A percentile compares a stretch with the other conserved stretches of the same genome.
phyloP scores from a whole-genome alignment of 2,113 vertebrate genomes.

The Caretta caretta region DNA sequence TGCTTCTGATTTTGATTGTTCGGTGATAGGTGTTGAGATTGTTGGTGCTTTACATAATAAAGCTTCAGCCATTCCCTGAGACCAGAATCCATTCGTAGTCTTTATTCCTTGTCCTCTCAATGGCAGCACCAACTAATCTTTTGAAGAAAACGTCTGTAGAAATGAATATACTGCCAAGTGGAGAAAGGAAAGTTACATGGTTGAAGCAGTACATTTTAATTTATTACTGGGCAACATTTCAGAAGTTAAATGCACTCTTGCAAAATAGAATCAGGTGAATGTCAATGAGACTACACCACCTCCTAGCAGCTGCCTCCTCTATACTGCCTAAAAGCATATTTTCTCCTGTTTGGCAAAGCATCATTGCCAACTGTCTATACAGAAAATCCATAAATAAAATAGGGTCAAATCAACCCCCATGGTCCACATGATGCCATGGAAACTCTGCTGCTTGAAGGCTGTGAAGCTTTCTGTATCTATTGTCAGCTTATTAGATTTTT shows the following conservation, averaged over 20 bases:
- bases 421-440: background rate
- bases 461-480: background rate
- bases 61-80: background rate
- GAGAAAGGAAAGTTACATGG: background rate
- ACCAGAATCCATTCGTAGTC: background rate
- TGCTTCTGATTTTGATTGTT: background rate
- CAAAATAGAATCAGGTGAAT: conserved; percentile 15
- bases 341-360: background rate
- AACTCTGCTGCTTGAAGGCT: conserved; percentile 3
- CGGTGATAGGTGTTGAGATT: background rate
- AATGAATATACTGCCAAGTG: background rate
- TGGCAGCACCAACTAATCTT: background rate
- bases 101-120: background rate
- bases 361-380: background rate
- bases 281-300: background rate
- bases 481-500: conserved; percentile 60
- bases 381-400: background rate
- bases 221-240: conserved; percentile 1
- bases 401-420: background rate
- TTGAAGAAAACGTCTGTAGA: background rate
- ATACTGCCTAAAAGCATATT: background rate
- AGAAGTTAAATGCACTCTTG: background rate
- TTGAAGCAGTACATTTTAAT: background rate
- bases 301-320: background rate
- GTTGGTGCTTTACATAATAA: background rate